Evolutionary conservation across 2,113 vertebrate genomes (phyloP).

Genomic region (Indicator maculatus): DNA sequence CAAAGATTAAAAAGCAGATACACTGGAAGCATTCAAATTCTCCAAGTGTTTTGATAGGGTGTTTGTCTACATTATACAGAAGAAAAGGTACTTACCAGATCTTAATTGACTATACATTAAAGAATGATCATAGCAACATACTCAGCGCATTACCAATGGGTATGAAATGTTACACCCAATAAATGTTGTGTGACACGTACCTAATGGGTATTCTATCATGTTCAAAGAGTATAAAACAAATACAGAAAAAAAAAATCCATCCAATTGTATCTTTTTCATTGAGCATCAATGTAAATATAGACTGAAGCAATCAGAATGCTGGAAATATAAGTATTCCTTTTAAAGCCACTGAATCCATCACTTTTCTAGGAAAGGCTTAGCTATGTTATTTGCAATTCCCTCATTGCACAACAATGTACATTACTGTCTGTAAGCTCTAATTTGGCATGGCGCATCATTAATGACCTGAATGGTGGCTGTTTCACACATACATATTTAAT

Average conservation of each 20-base stretch:
- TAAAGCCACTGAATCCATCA: slow-evolving; percentile 79
- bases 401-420: slow-evolving; percentile 85
- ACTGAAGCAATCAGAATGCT: slow-evolving; percentile 79
- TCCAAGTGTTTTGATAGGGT: slow-evolving; percentile 58
- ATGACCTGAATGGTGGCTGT: slow-evolving; percentile 94
- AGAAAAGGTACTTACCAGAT: slow-evolving; percentile 61
- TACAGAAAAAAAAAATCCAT: slow-evolving; percentile 64
- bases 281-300: slow-evolving; percentile 75
- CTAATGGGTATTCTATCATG: slow-evolving; percentile 68
- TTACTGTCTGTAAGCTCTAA: slow-evolving; percentile 90
- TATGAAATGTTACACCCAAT: slow-evolving; percentile 72
- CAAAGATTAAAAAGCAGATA: slow-evolving; percentile 56
- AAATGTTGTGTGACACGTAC: slow-evolving; percentile 69
- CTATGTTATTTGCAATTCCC: slow-evolving; percentile 84
- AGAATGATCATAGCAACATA: slow-evolving; percentile 62
- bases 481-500: slow-evolving; percentile 99
- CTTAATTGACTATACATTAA: slow-evolving; percentile 71
- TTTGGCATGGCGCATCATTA: slow-evolving; percentile 90
- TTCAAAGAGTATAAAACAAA: slow-evolving; percentile 76
- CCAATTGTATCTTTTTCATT: slow-evolving; percentile 69
- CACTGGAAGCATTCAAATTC: slow-evolving; percentile 47
- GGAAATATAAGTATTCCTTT: slow-evolving; percentile 81
- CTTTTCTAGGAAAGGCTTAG: slow-evolving; percentile 79
- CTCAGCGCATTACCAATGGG: slow-evolving; percentile 60
- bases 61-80: slow-evolving; percentile 52